Conservation (phyloP, 2,797 vertebrate species). For the Xenopus petersii region DNA sequence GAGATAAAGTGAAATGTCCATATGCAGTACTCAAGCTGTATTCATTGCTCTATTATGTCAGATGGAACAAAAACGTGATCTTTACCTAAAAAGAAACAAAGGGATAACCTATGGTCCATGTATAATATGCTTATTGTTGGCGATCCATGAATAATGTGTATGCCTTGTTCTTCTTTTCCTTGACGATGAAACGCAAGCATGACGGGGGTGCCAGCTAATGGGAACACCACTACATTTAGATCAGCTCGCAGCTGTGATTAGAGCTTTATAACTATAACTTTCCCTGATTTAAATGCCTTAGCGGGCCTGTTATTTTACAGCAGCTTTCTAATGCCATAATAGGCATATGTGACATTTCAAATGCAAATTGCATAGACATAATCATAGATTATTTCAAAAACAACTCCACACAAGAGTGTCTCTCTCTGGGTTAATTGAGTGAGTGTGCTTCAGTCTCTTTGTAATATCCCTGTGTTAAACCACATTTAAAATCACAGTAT, state of each 20-base stretch:
- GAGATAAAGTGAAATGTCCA: too few species aligned
- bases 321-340: constrained; percentile 36
- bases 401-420: not conserved
- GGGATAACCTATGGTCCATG: too few species aligned
- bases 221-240: constrained; percentile 27
- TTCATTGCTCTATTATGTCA: too few species aligned
- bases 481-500: too few species aligned
- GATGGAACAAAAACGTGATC: too few species aligned
- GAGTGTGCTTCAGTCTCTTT: not conserved
- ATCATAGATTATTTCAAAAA: constrained; percentile 15
- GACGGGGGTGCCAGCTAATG: not conserved
- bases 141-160: too few species aligned
- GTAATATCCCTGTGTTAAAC: too few species aligned
- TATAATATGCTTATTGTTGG: too few species aligned
- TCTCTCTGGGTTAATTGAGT: constrained; percentile 9
- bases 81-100: too few species aligned
- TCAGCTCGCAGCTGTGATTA: constrained; percentile 36
- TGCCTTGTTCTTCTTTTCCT: too few species aligned
- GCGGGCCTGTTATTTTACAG: constrained; percentile 26
- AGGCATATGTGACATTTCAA: constrained; percentile 32
- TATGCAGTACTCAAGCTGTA: too few species aligned
- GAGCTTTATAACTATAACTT: constrained; percentile 17
- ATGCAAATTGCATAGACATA: constrained; percentile 27
- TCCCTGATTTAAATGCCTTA: constrained; percentile 28
- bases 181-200: too few species aligned